phyloP scores from a whole-genome alignment of 1,140 invertebrate genomes.

The Augochlora pura region DNA sequence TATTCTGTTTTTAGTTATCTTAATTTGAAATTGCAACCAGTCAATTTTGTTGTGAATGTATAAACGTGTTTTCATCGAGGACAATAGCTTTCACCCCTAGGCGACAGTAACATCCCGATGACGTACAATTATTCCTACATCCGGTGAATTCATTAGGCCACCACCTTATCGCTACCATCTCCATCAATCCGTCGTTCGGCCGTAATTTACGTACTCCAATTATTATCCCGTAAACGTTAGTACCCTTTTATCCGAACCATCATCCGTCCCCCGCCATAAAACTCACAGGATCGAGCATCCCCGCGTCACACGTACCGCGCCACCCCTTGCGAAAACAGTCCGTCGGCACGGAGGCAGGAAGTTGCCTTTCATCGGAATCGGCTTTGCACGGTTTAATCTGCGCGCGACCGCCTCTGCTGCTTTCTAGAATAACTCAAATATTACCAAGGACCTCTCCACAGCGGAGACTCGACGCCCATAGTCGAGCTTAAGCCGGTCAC shows the following conservation, averaged over 20 bases:
- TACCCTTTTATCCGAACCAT: constrained; percentile 12
- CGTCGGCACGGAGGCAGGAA: not conserved
- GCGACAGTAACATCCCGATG: not conserved
- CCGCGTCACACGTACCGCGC: not conserved
- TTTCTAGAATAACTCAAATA: constrained; percentile 11
- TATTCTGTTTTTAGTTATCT: no score
- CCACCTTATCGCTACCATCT: constrained; percentile 8
- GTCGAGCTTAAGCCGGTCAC: no score
- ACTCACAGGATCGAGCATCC: not conserved
- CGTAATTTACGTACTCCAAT: constrained; percentile 27
- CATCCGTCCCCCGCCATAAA: not conserved
- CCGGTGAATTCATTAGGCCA: constrained; percentile 10
- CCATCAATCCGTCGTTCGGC: constrained; percentile 6
- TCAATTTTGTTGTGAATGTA: no score
- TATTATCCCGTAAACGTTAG: constrained; percentile 23
- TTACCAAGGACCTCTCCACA: not conserved
- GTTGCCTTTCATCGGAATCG: constrained; percentile 41
- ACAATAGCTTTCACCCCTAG: not conserved
- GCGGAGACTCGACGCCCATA: not conserved
- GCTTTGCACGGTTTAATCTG: constrained; percentile 40
- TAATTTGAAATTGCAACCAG: no score
- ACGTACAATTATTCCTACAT: not conserved
- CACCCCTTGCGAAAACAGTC: constrained; percentile 15
- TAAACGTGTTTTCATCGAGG: no score
- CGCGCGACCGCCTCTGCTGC: not conserved